Base-by-base conservation (phyloP, 2,797 vertebrate genomes). In the Anolis apletophallus region DNA sequence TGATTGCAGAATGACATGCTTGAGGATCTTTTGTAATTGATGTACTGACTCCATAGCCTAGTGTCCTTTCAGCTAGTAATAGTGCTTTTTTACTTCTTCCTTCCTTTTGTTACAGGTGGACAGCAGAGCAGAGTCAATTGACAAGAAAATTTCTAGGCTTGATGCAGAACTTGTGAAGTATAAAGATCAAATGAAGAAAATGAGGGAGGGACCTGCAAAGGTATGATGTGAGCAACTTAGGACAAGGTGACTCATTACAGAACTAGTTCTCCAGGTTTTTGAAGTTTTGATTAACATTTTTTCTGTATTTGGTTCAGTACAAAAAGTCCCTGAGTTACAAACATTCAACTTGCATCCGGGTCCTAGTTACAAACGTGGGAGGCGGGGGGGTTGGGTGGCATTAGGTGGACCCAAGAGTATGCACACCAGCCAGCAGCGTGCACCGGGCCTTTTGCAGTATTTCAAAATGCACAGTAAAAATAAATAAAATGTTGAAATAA, bases 171-270 rank as follows among this genome's bases (percentile, higher is more conserved):
- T 99, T 59, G 95, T 96, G 68, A 99, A 99, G 88, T 99, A 99
- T 92, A 99, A 98, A 94, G 99, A 99, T 93, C 99, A 99, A 95
- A 99, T 99, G 97, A 99, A 99, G 93, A 99, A 99, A 95, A 99
- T 99, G 99, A 98, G 97, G 95, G 99, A 99, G 81, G 99, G 99
- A 6, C 98, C 98, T 79, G 98, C 98, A 85, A 99, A 99, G 98
- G 99, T 99, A 97, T 97, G 91, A 85, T 85, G 36, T 80, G 3
- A 85, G 69, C 81, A 77, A 76, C 32, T 5, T 1, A 73, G 83
- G 74, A 90, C 64, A 86, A 90, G 84, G 46, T 91, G 92, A 92
- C 36, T 92, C 81, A 32, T 0, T 17, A 3, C 2, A 19, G 1
- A 78, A 76, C 67, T 50, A 34, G 29, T 29, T 83, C 14, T 29